Conservation (phyloP, 1,140 invertebrate species). For the Potamilus streckersoni region DNA sequence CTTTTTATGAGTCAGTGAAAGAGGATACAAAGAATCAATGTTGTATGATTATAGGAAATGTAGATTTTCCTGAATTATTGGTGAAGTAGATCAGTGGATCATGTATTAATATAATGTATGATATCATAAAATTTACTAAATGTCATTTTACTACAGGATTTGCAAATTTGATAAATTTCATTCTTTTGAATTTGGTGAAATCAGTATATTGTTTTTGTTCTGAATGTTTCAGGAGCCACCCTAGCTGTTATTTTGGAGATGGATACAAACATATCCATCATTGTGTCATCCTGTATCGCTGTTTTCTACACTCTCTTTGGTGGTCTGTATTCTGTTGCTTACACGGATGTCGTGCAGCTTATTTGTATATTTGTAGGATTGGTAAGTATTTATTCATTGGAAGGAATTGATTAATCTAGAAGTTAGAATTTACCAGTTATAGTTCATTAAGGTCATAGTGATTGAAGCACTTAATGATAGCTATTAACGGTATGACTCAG, state of each 20-base stretch:
- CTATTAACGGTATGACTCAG: too few relatives aligned
- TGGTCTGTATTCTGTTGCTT: slow-evolving; percentile 97
- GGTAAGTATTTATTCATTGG: slow-evolving; percentile 69
- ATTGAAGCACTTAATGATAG: background rate
- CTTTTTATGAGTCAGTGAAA: too few relatives aligned
- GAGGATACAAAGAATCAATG: too few relatives aligned
- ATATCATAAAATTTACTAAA: too few relatives aligned
- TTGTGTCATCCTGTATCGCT: slow-evolving; percentile 94
- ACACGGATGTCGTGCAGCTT: slow-evolving; percentile 98
- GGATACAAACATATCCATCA: slow-evolving; percentile 91
- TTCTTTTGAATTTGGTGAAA: background rate
- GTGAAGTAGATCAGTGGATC: too few relatives aligned
- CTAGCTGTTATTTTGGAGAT: slow-evolving; percentile 96
- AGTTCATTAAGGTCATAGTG: background rate
- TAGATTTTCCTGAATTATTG: too few relatives aligned
- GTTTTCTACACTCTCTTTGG: slow-evolving; percentile 98
- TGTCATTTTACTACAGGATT: too few relatives aligned
- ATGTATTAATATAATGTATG: too few relatives aligned
- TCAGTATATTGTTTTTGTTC: background rate
- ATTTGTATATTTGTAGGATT: slow-evolving; percentile 98
- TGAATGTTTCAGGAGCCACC: slow-evolving; percentile 80
- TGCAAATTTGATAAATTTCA: background rate
- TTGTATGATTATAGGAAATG: too few relatives aligned
- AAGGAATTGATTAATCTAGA: too few relatives aligned
- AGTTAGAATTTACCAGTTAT: background rate